Conservation (phyloP, 2,113 vertebrate genomes). For the Ellobius talpinus region DNA sequence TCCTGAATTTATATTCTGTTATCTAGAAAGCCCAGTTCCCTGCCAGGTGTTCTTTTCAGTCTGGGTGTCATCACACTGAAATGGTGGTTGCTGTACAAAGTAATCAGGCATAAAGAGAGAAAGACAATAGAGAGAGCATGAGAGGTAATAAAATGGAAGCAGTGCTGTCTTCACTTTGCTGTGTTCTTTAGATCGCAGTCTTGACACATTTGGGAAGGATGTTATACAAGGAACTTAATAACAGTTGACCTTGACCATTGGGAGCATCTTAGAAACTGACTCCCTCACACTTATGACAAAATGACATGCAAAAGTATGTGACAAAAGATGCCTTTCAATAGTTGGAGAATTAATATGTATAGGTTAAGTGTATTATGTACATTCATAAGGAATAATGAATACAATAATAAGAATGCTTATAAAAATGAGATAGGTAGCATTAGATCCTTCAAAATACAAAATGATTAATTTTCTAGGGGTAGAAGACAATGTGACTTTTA, state of each 20-base stretch:
- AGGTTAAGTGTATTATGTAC: neutral
- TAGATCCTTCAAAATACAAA: neutral
- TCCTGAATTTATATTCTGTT: neutral
- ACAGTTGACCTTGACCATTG: neutral
- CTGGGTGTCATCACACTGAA: neutral
- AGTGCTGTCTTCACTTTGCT: neutral
- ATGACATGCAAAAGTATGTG: neutral
- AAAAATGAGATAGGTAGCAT: neutral
- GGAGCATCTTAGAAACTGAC: neutral
- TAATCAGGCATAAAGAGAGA: neutral
- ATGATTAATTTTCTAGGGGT: neutral
- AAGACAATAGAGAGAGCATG: neutral
- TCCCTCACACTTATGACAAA: neutral
- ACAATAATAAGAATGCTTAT: neutral
- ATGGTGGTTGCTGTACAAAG: neutral
- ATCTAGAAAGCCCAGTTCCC: neutral
- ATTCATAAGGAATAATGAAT: neutral
- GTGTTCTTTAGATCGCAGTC: neutral
- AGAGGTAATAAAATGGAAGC: neutral
- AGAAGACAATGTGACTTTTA: constrained; percentile 34
- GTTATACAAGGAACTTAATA: neutral
- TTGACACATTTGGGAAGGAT: neutral
- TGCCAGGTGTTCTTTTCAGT: neutral
- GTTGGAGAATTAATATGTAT: neutral
- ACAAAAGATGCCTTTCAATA: neutral